phyloP scores from a whole-genome alignment of 2,888 invertebrate genomes.

The Drosophila tripunctata region DNA sequence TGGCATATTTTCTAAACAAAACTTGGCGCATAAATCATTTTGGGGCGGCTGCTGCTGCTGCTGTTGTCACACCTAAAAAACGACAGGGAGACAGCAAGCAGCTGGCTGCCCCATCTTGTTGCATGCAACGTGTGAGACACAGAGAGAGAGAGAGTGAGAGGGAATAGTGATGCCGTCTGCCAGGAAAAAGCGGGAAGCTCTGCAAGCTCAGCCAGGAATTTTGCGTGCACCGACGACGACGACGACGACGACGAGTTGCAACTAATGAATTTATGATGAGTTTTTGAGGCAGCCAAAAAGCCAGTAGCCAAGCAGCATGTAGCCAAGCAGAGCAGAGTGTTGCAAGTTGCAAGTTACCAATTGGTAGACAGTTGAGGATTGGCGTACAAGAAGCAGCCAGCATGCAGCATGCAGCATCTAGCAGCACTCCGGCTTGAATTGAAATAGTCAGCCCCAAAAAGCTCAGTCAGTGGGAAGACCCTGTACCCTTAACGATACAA shows the following conservation, averaged over 20 bases:
- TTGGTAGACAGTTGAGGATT: conserved; percentile 4
- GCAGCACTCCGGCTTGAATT: conserved; percentile 5
- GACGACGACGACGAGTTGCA: conserved; percentile 64
- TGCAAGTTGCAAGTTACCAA: conserved; percentile 18
- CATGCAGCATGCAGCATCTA: no score
- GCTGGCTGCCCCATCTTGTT: conserved; percentile 36
- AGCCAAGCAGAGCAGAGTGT: no score
- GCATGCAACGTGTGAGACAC: background rate
- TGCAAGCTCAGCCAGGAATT: conserved; percentile 40
- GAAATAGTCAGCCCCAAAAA: conserved; percentile 46
- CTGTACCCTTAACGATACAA: background rate
- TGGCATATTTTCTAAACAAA: conserved; percentile 79
- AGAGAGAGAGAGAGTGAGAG: background rate
- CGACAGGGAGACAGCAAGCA: conserved; percentile 57
- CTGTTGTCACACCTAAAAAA: conserved; percentile 67
- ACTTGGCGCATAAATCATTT: conserved; percentile 76
- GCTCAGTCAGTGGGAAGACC: background rate
- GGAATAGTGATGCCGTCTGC: no score
- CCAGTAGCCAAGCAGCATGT: conserved; percentile 56
- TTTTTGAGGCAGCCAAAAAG: conserved; percentile 60
- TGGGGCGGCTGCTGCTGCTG: conserved; percentile 50
- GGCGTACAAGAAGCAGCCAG: background rate
- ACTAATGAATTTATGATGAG: conserved; percentile 80
- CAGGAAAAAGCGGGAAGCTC: no score
- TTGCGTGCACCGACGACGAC: conserved; percentile 69